These are phyloP conservation scores for Grammomys surdaster DNA, from an alignment of 2,113 vertebrate species.

Conservation along the genomic window DNA sequence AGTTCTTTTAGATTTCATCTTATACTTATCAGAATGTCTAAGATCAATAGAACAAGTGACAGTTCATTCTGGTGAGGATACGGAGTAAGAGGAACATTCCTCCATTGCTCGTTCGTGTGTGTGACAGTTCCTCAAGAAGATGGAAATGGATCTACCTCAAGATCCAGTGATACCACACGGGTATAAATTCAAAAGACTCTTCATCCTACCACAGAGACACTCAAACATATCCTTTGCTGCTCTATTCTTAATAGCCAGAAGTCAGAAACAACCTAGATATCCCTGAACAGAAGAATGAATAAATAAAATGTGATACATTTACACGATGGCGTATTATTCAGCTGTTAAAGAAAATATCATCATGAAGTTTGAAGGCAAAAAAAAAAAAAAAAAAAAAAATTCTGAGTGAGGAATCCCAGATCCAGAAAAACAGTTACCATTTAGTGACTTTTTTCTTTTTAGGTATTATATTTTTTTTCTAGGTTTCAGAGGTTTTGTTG, in stretches of 20 bases:
- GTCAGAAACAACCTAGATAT: neutral
- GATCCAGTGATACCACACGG: neutral
- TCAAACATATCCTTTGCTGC: neutral
- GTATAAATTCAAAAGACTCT: neutral
- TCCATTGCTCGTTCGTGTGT: neutral
- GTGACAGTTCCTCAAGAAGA: neutral
- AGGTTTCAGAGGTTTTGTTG: neutral
- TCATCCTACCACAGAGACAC: neutral
- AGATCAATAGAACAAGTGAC: neutral
- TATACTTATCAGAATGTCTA: neutral
- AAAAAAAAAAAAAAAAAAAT: neutral
- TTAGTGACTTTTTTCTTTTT: neutral
- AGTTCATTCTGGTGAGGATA: neutral
- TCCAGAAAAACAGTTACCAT: neutral
- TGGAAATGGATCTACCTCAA: neutral
- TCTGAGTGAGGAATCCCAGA: neutral
- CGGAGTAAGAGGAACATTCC: neutral
- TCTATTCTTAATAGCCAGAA: neutral
- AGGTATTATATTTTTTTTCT: neutral
- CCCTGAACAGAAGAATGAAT: neutral
- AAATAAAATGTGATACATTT: neutral
- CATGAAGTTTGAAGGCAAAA: neutral
- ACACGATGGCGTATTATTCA: neutral
- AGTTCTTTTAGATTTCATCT: neutral
- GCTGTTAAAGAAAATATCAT: neutral